Evolutionary conservation across 2,113 vertebrate genomes (phyloP).

Genomic region (Pristiophorus japonicus): DNA sequence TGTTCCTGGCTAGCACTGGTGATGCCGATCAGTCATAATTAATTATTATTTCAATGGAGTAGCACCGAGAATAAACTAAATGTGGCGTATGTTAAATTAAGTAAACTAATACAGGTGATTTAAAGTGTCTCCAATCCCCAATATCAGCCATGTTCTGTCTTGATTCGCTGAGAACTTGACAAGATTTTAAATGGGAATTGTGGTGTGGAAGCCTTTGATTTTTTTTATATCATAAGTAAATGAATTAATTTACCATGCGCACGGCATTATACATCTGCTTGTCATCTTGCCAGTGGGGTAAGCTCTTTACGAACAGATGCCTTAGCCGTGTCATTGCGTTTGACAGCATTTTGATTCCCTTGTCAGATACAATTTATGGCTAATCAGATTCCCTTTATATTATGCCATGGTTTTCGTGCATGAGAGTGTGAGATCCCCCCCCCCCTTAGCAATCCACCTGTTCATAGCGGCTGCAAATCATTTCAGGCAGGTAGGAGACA

Average conservation of each 20-base stretch:
- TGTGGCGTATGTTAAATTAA: slow-evolving; percentile 23
- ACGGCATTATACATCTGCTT: slow-evolving; percentile 64
- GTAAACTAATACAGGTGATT: slow-evolving; percentile 28
- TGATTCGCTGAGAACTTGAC: slow-evolving; percentile 55
- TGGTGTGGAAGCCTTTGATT: slow-evolving; percentile 71
- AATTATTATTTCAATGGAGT: neutral
- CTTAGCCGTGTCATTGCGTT: slow-evolving; percentile 76
- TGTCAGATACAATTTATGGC: slow-evolving; percentile 84
- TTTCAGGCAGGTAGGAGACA: slow-evolving; percentile 20
- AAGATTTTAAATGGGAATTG: slow-evolving; percentile 77
- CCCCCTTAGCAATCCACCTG: neutral
- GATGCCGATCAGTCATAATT: neutral
- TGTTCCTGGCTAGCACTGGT: neutral
- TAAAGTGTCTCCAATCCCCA: slow-evolving; percentile 27
- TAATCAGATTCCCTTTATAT: slow-evolving; percentile 70
- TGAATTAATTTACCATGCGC: slow-evolving; percentile 74
- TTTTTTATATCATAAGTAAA: slow-evolving; percentile 68
- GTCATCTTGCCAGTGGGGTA: slow-evolving; percentile 64
- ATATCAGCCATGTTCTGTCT: slow-evolving; percentile 12
- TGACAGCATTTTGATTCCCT: slow-evolving; percentile 92
- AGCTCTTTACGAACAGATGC: slow-evolving; percentile 54
- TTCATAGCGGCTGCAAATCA: neutral
- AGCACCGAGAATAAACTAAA: slow-evolving; percentile 24
- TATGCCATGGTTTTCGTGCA: slow-evolving; percentile 55
- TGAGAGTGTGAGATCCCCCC: neutral